Evolutionary conservation across 1,140 invertebrate species (phyloP), one percentile per base, ranked within the genome.

Genomic region (Bombus huntii): DNA sequence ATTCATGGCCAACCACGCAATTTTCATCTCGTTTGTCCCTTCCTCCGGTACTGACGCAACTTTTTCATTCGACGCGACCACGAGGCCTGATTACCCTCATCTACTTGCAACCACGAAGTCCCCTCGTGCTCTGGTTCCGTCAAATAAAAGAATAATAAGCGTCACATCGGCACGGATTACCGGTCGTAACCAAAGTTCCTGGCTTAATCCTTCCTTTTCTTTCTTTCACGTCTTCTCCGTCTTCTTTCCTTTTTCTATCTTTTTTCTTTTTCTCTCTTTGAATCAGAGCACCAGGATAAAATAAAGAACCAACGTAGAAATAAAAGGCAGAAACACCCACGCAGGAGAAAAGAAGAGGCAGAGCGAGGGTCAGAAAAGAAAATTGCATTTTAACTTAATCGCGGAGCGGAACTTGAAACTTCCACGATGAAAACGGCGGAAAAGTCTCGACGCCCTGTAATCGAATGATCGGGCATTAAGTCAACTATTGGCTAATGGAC

Each of bases 311-410:
- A n/a, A n/a, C 59, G 59, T 13, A n/a, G 28, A n/a, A 62, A 62
- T 62, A 62, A 62, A 62, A 68, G 22, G 18, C n/a, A n/a, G 66
- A n/a, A 62, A 62, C 59, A 62, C 59, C 28, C 12, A n/a, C n/a
- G 4, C 68, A 37, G 18, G 22, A 31, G 39, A 72, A 12, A 44
- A 13, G 15, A 12, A 12, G n/a, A 47, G 28, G n/a, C 1, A 22
- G 34, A 59, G 3, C 13, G 25, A 31, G 37, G 15, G 47, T 47
- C 73, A 44, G 85, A 87, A 66, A 37, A 76, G 87, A 87, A 88
- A 91, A 90, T 91, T 89, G 75, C 87, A 89, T 89, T 90, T 87
- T 81, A 90, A 87, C 83, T 90, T 90, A 88, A 91, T 91, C 89
- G 89, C 66, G n/a, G 57, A 74, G 62, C 85, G 87, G 90, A 91